Evolutionary conservation across 2,888 invertebrate genomes (phyloP), one percentile per base, ranked within the genome.

Genomic region (Leptopilina syphax): DNA sequence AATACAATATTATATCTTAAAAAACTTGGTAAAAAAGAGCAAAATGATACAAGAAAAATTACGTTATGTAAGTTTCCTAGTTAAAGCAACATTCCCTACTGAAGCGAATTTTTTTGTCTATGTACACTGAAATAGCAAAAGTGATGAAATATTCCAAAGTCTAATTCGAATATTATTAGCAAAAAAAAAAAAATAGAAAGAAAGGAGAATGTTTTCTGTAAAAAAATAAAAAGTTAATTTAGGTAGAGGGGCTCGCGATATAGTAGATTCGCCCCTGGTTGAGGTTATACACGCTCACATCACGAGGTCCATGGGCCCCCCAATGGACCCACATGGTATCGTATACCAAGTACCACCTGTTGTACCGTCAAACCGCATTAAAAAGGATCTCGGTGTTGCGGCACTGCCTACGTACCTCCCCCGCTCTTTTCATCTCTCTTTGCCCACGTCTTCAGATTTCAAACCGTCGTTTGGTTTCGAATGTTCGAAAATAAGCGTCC

Each of bases 361-460:
- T 73, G 57, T n/a, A 57, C 27, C 70, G 70, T 34, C 50, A 57
- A 57, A 57, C 73, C n/a, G 27, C 73, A 73, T 44, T 73, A 73
- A 70, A 70, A 57, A 50, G 18, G 27, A 47, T 50, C 27, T 54
- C 27, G 47, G 70, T 13, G 24, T 4, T 54, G 47, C 18, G 57
- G 9, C 73, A 65, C 65, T 65, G 65, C 65, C 65, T 65, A 65
- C 65, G 13, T 65, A 10, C 41, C 65, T 65, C 65, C 34, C 34
- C 12, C 27, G 65, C 65, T 65, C 65, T 27, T 54, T 54, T 73
- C 57, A 10, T 73, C 57, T 10, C 57, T 10, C 34, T 41, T 54
- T 7, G 7, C 73, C 13, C 54, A 27, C n/a, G 73, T 57, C 73
- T 4, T n/a, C 54, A 34, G 73, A 57, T 73, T 73, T 73, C n/a